Base-by-base conservation (phyloP, 1,140 invertebrate species). In the Drosophila sp. region DNA sequence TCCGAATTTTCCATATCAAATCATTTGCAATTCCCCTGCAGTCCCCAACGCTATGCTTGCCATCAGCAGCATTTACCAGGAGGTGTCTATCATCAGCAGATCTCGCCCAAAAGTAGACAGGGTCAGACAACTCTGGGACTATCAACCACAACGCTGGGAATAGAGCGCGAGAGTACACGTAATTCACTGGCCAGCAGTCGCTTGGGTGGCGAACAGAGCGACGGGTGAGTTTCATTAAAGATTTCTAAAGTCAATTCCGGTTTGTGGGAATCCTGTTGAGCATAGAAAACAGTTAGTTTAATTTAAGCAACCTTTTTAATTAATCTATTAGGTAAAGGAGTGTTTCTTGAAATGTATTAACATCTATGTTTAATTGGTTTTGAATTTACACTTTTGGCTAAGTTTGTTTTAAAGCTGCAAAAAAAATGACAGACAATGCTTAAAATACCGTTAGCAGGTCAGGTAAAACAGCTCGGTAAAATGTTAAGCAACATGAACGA, bases 1-100 rank as follows among this genome's bases (percentile, higher is more conserved):
- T 91, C 90, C 38, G 90, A 91, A 74, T 91, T 91, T 60, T 91
- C 90, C 30, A 78, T 90, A 57, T 80, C 83, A 10, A 90, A 89
- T 60, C 80, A 91, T 56, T 64, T 90, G 61, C 80, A 83, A 35
- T 84, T 84, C 41, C 79, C 80, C 35, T 66, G 75, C 66, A 90
- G 79, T 29, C 90, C 90, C 1, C 79, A 90, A 54, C 90, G 90
- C 6, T 87, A 87, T 69, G 60, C 65, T n/a, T 29, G 60, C 33
- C 73, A 79, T 41, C 74, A 79, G 8, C 81, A 70, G 10, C 76
- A 83, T 25, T 65, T 66, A 33, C 68, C 67, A 35, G 69, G 55
- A 4, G 32, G 44, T 41, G 63, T 30, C 40, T 80, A 83, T 60
- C 68, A 72, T 54, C 76, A 83, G 35, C 83, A 85, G 40, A 60